These are phyloP conservation scores for Chrysemys picta DNA, from an alignment of 2,113 vertebrate species.

Conservation along the genomic window DNA sequence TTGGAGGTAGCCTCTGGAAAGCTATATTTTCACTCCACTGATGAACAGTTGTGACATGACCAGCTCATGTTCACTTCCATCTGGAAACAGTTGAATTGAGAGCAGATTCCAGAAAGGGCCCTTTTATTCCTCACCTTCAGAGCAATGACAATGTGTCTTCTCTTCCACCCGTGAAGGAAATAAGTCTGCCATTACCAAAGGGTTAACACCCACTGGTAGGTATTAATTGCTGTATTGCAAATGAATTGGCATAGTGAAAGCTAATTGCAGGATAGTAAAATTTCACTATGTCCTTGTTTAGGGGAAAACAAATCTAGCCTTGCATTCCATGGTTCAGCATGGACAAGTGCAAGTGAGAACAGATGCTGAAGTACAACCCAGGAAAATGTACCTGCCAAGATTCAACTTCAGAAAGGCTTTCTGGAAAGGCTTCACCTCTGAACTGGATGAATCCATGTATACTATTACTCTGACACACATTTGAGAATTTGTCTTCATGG, in stretches of 20 bases:
- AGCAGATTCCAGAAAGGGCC: not conserved
- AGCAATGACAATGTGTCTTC: accelerated
- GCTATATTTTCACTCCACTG: not conserved
- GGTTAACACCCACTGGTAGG: not conserved
- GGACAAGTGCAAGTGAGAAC: no score
- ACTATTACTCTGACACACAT: no score
- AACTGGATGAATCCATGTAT: no score
- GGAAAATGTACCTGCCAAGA: no score
- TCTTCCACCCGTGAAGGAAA: not conserved
- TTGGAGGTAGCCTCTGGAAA: not conserved
- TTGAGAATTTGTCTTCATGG: no score
- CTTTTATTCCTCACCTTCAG: not conserved
- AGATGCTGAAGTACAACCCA: no score
- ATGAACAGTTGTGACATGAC: not conserved
- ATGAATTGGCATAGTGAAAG: not conserved
- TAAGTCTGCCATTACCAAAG: not conserved
- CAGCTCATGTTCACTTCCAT: not conserved
- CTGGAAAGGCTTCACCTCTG: no score
- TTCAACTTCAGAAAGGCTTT: no score
- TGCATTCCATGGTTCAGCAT: not conserved
- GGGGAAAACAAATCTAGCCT: not conserved
- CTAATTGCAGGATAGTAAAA: not conserved
- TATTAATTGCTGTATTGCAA: not conserved
- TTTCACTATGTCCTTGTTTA: not conserved
- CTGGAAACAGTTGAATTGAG: not conserved